Base-by-base conservation (phyloP, 2,113 vertebrate genomes). In the Burhinus oedicnemus region DNA sequence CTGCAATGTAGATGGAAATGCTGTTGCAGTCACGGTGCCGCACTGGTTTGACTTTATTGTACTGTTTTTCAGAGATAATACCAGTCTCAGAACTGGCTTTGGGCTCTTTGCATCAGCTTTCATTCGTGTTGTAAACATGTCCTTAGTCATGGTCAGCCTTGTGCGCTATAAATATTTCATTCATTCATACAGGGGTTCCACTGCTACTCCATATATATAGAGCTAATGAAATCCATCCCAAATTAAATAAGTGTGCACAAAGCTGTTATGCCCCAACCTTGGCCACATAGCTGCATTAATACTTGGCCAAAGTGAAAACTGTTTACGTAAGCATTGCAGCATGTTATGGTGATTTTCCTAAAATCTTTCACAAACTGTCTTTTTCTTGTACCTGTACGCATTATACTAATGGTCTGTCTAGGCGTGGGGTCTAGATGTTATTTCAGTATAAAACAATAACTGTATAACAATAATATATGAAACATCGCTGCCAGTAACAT, bases 401-500 rank as follows among this genome's bases (percentile, higher is more conserved):
- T 47, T 77, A 62, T 14, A 14, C 27, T 57, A 58, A 30, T 29
- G 27, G 5, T 77, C 54, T 80, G 30, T 65, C 42, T 38, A 62
- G 21, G 68, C 49, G 51, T 49, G 19, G 61, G 40, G 44, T 88
- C 62, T 77, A 60, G 45, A 12, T 45, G 20, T 61, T 78, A 42
- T 66, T 95, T 83, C 68, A 42, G 6, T 74, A 34, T 29, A 62
- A 70, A 87, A 32, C 18, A 81, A 27, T 36, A 78, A 27, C 12
- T 27, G 12, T 34, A 20, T 47, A 77, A 69, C 11, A 62, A 8
- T 27, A 26, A 36, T 30, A 5, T 8, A 47, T 57, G 47, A 79
- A 89, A 27, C 38, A 29, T n/a, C 0, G 0, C 12, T 87, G n/a
- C 17, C 36, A 25, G 6, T 40, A 70, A 16, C 25, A 76, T 10